Conservation (phyloP, 2,797 vertebrate species). For the Nasua narica region DNA sequence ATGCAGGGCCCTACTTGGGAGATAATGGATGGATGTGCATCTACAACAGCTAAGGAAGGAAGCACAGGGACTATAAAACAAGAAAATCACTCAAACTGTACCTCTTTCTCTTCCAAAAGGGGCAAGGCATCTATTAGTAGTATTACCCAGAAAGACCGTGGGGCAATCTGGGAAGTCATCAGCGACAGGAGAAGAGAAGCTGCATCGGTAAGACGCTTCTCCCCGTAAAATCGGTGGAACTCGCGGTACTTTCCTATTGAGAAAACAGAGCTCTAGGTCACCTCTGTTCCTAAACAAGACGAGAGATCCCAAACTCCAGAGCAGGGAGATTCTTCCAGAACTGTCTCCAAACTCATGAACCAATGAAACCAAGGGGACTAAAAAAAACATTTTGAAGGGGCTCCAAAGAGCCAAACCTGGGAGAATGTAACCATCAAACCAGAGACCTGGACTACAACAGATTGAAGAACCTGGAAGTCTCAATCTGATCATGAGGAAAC, state of each 20-base stretch:
- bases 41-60: not conserved
- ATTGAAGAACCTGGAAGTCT: not conserved
- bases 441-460: not conserved
- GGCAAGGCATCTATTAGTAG: slow-evolving; percentile 95
- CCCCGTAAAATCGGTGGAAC: slow-evolving; percentile 95
- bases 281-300: not conserved
- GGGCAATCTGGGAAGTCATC: slow-evolving; percentile 96
- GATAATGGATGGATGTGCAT: rapidly evolving
- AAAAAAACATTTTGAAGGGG: not conserved
- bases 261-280: not conserved
- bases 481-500: not conserved
- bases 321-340: not conserved
- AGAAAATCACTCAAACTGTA: slow-evolving; percentile 56
- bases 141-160: slow-evolving; percentile 97
- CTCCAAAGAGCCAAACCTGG: not conserved
- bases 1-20: not conserved
- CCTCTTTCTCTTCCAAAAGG: slow-evolving; percentile 96
- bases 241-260: slow-evolving; percentile 94
- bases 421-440: not conserved
- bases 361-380: not conserved
- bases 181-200: slow-evolving; percentile 92
- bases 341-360: not conserved
- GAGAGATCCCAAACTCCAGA: not conserved
- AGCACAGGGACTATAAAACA: not conserved
- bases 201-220: slow-evolving; percentile 90